These are phyloP conservation scores for Kryptolebias marmoratus DNA, from an alignment of 2,113 vertebrate species.

Conservation along the genomic window DNA sequence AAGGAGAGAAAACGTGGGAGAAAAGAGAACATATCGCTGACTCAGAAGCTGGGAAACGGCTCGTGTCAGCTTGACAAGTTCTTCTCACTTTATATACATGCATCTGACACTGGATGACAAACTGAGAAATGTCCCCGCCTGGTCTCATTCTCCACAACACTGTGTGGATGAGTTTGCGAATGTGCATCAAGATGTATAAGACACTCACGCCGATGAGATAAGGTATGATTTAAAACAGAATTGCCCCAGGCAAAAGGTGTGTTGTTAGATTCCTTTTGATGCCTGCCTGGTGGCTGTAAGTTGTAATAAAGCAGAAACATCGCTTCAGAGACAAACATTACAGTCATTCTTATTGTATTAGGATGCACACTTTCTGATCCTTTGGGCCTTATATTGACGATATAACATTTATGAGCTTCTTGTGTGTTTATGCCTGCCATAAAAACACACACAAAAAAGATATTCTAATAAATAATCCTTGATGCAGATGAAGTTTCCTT, in stretches of 20 bases:
- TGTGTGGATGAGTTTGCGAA: slow-evolving; percentile 22
- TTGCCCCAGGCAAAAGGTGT: slow-evolving; percentile 42
- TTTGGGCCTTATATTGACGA: background rate
- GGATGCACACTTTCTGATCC: background rate
- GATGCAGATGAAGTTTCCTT: too few species aligned
- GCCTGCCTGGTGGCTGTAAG: slow-evolving; percentile 43
- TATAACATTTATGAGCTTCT: background rate
- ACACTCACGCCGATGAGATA: slow-evolving; percentile 36
- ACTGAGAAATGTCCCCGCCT: slow-evolving; percentile 44
- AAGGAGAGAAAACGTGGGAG: slow-evolving; percentile 6
- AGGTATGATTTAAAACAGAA: slow-evolving; percentile 47
- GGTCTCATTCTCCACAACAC: slow-evolving; percentile 36
- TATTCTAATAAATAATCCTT: too few species aligned
- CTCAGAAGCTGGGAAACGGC: slow-evolving; percentile 32
- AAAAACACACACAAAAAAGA: too few species aligned
- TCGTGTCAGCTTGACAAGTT: slow-evolving; percentile 16
- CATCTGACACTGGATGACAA: slow-evolving; percentile 21
- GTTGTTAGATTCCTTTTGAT: slow-evolving; percentile 46
- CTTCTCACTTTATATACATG: slow-evolving; percentile 37
- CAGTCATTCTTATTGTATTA: slow-evolving; percentile 21
- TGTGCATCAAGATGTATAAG: slow-evolving; percentile 34
- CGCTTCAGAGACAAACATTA: slow-evolving; percentile 29
- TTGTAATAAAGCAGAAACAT: slow-evolving; percentile 40
- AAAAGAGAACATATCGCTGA: slow-evolving; percentile 30
- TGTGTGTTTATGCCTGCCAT: too few species aligned